A percentile compares a stretch with the other conserved stretches of the same genome.
phyloP scores from a whole-genome alignment of 1,140 invertebrate species.

The Aphis gossypii region DNA sequence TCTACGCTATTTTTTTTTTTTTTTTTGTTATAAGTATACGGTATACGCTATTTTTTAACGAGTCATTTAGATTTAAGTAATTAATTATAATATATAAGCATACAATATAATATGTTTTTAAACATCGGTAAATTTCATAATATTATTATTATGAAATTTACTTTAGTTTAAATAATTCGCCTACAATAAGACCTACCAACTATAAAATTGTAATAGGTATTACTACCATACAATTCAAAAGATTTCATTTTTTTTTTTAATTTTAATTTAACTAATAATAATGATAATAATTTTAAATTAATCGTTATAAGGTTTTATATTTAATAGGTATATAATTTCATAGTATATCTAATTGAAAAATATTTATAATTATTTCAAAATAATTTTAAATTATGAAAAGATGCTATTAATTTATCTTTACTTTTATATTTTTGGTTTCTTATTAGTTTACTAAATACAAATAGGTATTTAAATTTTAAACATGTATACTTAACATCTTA shows the following conservation, averaged over 20 bases:
- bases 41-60: too few relatives aligned
- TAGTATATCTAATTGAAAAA: neutral
- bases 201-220: too few relatives aligned
- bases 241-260: neutral
- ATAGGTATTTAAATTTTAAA: neutral
- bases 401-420: neutral
- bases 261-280: neutral
- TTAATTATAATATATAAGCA: too few relatives aligned
- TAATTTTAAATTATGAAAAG: neutral
- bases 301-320: neutral
- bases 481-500: neutral
- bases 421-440: neutral
- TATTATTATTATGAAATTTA: too few relatives aligned
- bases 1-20: too few relatives aligned
- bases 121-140: neutral
- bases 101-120: neutral
- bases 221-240: neutral
- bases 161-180: neutral
- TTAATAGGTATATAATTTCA: neutral
- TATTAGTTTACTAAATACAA: neutral
- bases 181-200: neutral
- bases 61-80: too few relatives aligned
- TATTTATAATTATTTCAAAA: neutral
- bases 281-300: neutral
- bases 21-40: too few relatives aligned